Base-by-base conservation (phyloP, 1,140 invertebrate species). In the Apis florea region DNA sequence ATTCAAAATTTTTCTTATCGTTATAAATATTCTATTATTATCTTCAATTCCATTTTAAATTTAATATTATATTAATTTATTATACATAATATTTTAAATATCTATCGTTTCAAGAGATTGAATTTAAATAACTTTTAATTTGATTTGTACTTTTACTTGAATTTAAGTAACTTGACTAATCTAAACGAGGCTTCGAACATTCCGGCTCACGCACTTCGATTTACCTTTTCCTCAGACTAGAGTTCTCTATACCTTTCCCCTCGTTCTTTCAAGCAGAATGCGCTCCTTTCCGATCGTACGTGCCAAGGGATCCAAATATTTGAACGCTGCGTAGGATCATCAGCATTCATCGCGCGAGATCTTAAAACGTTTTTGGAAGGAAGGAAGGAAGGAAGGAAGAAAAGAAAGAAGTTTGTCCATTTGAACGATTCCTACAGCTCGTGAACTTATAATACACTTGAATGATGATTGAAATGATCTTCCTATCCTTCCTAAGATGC, bases 391-490 rank as follows among this genome's bases (percentile, higher is more conserved):
- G 63, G 19, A 66, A 31, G 61, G 26, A 64, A 31, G 63, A 26
- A 64, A 64, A 17, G 63, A 63, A 61, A 12, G 59, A 75, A 72
- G 26, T 58, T 72, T 72, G 54, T 40, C 54, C 31, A 31, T 58
- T 72, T 26, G 59, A 64, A 73, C 59, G 79, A 77, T 69, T 73
- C 75, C 79, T 63, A 78, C 66, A 31, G 61, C 73, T 83, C 81
- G 71, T 51, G 84, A 31, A 83, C 67, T 86, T 49, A 83, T 86
- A 83, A 76, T 82, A 83, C 61, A 31, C n/a, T 63, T 49, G 40
- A 83, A 66, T 58, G 15, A 47, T 53, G 54, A 58, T 61, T 58
- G 58, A 64, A 82, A 78, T n/a, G 40, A 54, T 59, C 58, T 61
- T 77, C 31, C 15, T 21, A 19, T 31, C 24, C 40, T 5, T n/a